Percentiles rank a stretch among this genome's conserved stretches.
phyloP scores from a whole-genome alignment of 2,888 invertebrate species.

The Acanthosoma haemorrhoidale region DNA sequence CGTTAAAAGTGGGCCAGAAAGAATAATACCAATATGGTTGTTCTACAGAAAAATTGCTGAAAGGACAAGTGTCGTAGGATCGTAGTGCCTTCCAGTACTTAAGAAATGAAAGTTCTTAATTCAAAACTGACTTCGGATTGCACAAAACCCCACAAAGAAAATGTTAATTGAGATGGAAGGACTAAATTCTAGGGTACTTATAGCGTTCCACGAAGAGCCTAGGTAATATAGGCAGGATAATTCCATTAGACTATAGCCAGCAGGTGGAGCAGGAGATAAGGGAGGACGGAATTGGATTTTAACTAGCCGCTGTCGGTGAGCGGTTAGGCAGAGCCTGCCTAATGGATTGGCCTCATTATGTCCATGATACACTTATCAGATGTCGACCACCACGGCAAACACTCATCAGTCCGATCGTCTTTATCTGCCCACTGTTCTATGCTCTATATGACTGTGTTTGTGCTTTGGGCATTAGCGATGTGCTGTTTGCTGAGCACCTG shows the following conservation, averaged over 20 bases:
- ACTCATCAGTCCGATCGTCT: background rate
- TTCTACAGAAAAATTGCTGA: no score
- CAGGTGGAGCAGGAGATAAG: background rate
- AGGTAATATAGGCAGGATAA: constrained; percentile 1
- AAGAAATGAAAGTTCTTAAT: no score
- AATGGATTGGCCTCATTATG: constrained; percentile 3
- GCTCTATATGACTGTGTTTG: no score
- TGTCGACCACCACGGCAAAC: constrained; percentile 2
- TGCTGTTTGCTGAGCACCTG: no score
- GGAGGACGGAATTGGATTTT: constrained; percentile 7
- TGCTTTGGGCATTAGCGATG: no score
- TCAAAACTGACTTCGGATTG: background rate
- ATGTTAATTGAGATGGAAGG: background rate
- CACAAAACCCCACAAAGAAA: background rate
- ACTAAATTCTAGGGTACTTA: background rate
- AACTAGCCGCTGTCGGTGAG: background rate
- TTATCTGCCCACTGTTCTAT: no score
- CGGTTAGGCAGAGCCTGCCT: no score
- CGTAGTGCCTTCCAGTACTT: no score
- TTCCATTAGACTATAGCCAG: background rate
- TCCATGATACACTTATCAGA: background rate
- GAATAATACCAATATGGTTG: no score
- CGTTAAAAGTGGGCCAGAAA: no score
- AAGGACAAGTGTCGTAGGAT: no score
- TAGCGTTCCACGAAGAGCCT: background rate